phyloP scores from a whole-genome alignment of 2,888 invertebrate species.

The Punctoribates punctum region DNA sequence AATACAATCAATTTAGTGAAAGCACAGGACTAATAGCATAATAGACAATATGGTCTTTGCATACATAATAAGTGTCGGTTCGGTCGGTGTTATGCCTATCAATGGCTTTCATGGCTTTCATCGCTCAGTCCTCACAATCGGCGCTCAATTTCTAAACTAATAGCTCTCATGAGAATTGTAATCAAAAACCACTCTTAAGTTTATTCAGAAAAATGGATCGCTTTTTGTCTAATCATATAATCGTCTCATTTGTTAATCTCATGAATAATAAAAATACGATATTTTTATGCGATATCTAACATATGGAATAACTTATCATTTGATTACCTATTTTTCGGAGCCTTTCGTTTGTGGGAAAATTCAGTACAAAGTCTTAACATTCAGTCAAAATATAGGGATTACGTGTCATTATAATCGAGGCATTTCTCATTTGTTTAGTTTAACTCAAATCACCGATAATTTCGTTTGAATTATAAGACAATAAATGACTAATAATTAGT shows the following conservation, averaged over 20 bases:
- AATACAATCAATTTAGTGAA: neutral
- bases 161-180: constrained; percentile 23
- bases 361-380: too few species aligned
- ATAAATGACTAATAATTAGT: too few species aligned
- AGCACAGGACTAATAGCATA: neutral
- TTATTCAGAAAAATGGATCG: neutral
- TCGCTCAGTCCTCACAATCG: neutral
- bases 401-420: too few species aligned
- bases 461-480: too few species aligned
- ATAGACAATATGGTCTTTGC: constrained; percentile 17
- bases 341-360: too few species aligned
- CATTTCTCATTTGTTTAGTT: too few species aligned
- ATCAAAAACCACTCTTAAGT: constrained; percentile 35
- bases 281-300: too few species aligned
- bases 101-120: neutral
- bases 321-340: too few species aligned
- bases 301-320: too few species aligned
- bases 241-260: constrained; percentile 11
- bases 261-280: neutral
- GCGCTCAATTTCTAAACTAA: neutral
- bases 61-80: constrained; percentile 29
- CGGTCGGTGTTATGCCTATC: neutral
- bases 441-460: too few species aligned
- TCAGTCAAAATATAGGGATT: too few species aligned
- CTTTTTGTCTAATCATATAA: constrained; percentile 18